A percentile compares a stretch with the other conserved stretches of the same genome.
These are phyloP conservation scores for Peromyscus leucopus DNA, from an alignment of 2,113 vertebrate species.

Conservation along the genomic window DNA sequence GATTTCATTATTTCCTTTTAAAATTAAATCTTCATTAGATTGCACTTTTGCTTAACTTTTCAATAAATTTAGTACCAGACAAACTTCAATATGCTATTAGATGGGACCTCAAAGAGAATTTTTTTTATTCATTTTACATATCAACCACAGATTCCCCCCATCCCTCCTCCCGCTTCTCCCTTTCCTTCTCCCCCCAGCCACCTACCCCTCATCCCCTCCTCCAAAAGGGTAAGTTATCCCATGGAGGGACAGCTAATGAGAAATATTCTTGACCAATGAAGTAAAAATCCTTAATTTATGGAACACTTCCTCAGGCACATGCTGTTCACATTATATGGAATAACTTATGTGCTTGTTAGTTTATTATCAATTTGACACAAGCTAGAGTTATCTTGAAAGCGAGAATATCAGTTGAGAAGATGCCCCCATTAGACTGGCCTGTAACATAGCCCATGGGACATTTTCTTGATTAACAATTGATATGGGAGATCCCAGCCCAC, in stretches of 20 bases:
- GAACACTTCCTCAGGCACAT: background rate
- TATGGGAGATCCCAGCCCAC: background rate
- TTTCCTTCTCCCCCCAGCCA: no score
- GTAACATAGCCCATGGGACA: background rate
- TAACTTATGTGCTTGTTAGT: background rate
- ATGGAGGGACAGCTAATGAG: background rate
- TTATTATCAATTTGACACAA: background rate
- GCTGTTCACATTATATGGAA: background rate
- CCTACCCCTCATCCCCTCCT: no score
- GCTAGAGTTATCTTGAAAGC: background rate
- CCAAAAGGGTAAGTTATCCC: no score
- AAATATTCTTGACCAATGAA: background rate
- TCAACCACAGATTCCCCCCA: no score
- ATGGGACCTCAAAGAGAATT: slow-evolving; percentile 51
- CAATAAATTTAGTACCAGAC: slow-evolving; percentile 52
- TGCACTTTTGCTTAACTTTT: slow-evolving; percentile 59
- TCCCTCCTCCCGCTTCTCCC: no score
- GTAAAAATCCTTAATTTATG: slow-evolving; percentile 28
- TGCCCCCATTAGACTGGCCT: background rate
- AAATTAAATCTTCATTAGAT: slow-evolving; percentile 78
- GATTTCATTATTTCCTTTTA: slow-evolving; percentile 70
- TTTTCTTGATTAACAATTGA: background rate
- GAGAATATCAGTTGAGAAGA: background rate
- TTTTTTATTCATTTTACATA: no score
- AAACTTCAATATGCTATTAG: slow-evolving; percentile 48